Conservation (phyloP, 2,113 vertebrate genomes). For the Siniperca chuatsi region DNA sequence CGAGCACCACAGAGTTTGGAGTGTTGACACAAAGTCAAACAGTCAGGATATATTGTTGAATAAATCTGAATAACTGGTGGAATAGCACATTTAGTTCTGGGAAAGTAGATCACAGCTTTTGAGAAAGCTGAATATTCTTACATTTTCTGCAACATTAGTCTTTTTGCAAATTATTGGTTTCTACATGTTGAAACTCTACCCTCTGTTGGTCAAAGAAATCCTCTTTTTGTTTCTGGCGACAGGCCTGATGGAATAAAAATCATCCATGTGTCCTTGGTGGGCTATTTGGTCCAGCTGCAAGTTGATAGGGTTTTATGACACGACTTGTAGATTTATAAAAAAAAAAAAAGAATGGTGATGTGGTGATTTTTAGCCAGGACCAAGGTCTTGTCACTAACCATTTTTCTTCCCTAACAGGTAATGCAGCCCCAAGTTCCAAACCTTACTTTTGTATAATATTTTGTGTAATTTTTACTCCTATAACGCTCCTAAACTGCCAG, state of each 20-base stretch:
- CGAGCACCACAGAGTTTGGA: constrained; percentile 87
- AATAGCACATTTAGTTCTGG: constrained; percentile 48
- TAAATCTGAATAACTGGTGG: constrained; percentile 88
- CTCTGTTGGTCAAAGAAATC: constrained; percentile 8
- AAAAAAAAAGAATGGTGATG: neutral
- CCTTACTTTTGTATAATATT: constrained; percentile 22
- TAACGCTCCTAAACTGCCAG: constrained; percentile 31
- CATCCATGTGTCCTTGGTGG: constrained; percentile 4
- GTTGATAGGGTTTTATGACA: constrained; percentile 3
- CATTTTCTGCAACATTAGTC: constrained; percentile 28
- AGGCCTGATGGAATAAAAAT: neutral
- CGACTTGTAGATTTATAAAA: neutral
- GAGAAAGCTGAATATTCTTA: constrained; percentile 19
- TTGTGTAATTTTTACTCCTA: constrained; percentile 19
- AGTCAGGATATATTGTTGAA: constrained; percentile 93
- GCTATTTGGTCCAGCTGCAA: neutral
- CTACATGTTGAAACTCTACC: constrained; percentile 1
- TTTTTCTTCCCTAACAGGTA: constrained; percentile 31
- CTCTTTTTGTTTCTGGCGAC: constrained; percentile 1
- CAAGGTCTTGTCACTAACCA: constrained; percentile 9
- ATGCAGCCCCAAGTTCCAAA: neutral
- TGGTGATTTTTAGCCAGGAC: neutral
- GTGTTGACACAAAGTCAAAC: constrained; percentile 94
- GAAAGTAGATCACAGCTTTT: constrained; percentile 32
- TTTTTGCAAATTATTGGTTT: constrained; percentile 15